Evolutionary conservation across 1,140 invertebrate species (phyloP), one percentile per base, ranked within the genome.

Genomic region (Diprion similis): DNA sequence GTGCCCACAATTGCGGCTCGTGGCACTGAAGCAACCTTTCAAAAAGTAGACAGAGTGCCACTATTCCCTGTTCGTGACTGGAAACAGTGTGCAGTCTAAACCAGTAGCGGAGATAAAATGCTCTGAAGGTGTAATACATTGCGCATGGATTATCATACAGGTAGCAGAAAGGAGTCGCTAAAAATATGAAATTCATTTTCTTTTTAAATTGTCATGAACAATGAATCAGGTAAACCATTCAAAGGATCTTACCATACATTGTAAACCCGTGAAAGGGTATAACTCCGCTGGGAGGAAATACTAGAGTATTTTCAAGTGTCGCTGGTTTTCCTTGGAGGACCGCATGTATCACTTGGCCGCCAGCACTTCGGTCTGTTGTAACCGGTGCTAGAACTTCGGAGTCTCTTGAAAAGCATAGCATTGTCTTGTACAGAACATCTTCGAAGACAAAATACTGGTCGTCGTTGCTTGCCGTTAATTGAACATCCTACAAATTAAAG

Each of bases 371-470:
- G 46, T 87, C 86, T 1, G 90, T 92, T 46, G 91, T 91, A 71
- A 93, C 91, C 0, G 92, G 90, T 70, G 89, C 92, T 74, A 96
- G 87, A 13, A 98, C 91, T 80, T 94, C 92, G 0, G 93, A 92
- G 86, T 99, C 97, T 73, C 97, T 90, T 15, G 95, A 97, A 87
- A 99, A 98, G 80, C 96, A 97, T 37, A 99, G 84, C 90, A 99
- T 92, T 83, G 95, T 96, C 90, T 98, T 97, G 86, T 98, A 98
- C 0, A 99, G 88, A 59, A 97, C 92, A 87, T 99, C 97, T 90
- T 98, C 97, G 87, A 98, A 99, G 0, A 99, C 97, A 88, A 99
- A 99, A 85, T 99, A 98, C 82, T 98, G 97, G 84, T 99, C 97
- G 84, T 99, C 97, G 85, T 99, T 99, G 8, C 96, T 96, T 0